Evolutionary conservation across 2,113 vertebrate species (phyloP).

Genomic region (Perca schrenkii): DNA sequence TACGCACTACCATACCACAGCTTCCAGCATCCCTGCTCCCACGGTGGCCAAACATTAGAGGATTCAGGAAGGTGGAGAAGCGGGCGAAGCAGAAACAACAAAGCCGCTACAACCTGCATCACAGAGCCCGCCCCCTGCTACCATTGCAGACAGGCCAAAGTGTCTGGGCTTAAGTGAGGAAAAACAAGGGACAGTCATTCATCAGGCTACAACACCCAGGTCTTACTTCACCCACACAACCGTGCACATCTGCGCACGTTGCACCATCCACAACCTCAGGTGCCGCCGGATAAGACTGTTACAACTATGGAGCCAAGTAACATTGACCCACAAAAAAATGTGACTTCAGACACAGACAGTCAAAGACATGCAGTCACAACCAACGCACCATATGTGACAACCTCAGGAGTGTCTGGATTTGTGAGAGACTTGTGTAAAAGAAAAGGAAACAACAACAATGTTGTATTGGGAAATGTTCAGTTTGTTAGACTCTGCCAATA

Average conservation of each 20-base stretch:
- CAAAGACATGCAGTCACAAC: too few relatives aligned
- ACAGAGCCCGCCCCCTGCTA: not conserved
- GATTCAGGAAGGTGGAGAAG: too few relatives aligned
- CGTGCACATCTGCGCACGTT: not conserved
- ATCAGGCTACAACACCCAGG: conserved; percentile 1
- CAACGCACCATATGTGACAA: too few relatives aligned
- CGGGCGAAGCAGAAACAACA: not conserved
- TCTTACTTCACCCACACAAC: not conserved
- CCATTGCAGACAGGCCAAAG: not conserved
- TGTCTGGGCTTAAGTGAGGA: conserved; percentile 16
- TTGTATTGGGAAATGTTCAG: too few relatives aligned
- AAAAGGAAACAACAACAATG: too few relatives aligned
- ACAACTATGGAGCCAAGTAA: not conserved
- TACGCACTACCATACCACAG: not conserved
- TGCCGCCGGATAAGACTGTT: not conserved
- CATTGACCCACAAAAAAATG: too few relatives aligned
- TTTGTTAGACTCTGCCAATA: too few relatives aligned
- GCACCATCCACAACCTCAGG: not conserved
- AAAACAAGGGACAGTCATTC: not conserved
- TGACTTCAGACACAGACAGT: too few relatives aligned
- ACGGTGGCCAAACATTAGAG: too few relatives aligned
- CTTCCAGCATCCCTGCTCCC: not conserved
- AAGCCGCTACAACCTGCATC: too few relatives aligned
- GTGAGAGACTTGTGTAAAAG: too few relatives aligned
- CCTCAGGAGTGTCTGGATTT: too few relatives aligned